Conservation (phyloP, 2,113 vertebrate genomes). For the Varanus salvator region DNA sequence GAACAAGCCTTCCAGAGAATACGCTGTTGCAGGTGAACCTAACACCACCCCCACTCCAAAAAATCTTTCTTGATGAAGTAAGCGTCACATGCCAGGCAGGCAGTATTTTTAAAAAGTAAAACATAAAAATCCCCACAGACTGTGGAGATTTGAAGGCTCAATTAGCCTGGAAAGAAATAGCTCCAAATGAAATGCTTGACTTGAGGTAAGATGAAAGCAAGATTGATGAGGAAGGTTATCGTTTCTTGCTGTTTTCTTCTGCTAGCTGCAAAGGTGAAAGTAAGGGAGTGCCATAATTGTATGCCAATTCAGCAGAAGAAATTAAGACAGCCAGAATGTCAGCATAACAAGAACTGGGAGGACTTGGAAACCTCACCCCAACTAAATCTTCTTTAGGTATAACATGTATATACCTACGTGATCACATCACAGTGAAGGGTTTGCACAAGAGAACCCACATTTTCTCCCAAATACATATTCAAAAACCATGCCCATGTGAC, state of each 20-base stretch:
- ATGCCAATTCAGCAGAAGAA: not conserved
- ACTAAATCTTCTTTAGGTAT: not conserved
- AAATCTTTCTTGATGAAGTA: not conserved
- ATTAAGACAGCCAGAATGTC: not conserved
- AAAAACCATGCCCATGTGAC: not conserved
- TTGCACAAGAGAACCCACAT: not conserved
- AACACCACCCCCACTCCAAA: too few species aligned
- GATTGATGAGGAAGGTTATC: conserved; percentile 26
- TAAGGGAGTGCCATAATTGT: too few species aligned
- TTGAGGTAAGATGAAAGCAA: not conserved
- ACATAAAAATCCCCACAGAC: not conserved
- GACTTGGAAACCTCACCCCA: not conserved
- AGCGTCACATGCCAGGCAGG: too few species aligned
- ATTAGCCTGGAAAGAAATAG: conserved; percentile 6
- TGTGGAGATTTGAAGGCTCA: not conserved
- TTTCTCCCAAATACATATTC: not conserved
- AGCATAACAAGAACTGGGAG: not conserved
- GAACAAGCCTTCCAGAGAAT: not conserved
- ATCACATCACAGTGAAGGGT: too few species aligned
- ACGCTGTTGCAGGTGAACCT: not conserved
- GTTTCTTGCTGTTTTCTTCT: conserved; percentile 8
- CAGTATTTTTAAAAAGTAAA: not conserved
- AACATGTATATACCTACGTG: too few species aligned
- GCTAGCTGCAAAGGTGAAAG: not conserved
- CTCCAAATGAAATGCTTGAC: conserved; percentile 6